Percentiles rank a stretch among this genome's conserved stretches.
phyloP scores from a whole-genome alignment of 2,888 invertebrate species.

The Xylota segnis region DNA sequence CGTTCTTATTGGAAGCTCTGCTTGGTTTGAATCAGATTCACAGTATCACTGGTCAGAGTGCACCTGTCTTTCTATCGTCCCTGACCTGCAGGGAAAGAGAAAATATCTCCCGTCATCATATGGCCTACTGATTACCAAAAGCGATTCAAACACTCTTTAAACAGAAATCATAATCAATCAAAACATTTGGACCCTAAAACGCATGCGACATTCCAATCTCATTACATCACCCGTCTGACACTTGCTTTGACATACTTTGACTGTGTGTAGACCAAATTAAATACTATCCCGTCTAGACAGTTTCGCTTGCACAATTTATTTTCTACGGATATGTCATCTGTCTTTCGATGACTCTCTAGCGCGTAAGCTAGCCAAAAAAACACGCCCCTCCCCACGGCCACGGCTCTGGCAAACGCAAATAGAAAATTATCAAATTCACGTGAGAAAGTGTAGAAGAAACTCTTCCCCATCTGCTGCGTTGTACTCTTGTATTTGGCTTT shows the following conservation, averaged over 20 bases:
- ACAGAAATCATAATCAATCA: background rate
- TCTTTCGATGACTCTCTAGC: background rate
- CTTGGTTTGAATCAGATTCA: too few relatives aligned
- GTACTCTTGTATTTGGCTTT: constrained; percentile 27
- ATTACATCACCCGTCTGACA: constrained; percentile 61
- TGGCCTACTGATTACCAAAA: too few relatives aligned
- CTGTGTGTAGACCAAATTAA: constrained; percentile 47
- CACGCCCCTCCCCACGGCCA: background rate
- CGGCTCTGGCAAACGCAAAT: background rate
- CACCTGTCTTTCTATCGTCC: too few relatives aligned
- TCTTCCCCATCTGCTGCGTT: background rate
- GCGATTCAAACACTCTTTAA: too few relatives aligned
- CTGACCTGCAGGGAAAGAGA: too few relatives aligned
- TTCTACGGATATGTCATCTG: constrained; percentile 13
- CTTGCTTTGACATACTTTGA: constrained; percentile 46
- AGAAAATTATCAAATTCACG: constrained; percentile 48
- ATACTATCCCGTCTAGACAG: constrained; percentile 68
- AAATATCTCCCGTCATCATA: too few relatives aligned
- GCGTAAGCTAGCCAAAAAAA: constrained; percentile 9
- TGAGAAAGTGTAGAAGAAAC: constrained; percentile 47
- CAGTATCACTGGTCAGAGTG: too few relatives aligned
- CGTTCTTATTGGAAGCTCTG: too few relatives aligned
- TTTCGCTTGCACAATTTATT: constrained; percentile 65
- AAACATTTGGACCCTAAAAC: background rate
- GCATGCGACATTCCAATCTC: constrained; percentile 37